phyloP scores from a whole-genome alignment of 2,888 invertebrate species.

The Hyppa rectilinea region DNA sequence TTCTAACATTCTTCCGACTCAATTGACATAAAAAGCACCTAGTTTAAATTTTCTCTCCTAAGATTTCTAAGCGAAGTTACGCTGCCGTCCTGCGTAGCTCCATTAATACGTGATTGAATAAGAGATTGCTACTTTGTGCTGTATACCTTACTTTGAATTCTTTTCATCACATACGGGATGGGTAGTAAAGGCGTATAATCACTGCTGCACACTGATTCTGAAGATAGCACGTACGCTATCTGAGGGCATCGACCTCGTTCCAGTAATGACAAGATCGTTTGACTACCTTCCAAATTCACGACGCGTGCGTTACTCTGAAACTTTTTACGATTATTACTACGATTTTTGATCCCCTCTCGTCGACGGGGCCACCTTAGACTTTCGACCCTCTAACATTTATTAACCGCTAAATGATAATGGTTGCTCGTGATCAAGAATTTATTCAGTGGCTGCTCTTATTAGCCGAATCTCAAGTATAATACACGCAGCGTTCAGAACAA shows the following conservation, averaged over 20 bases:
- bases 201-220: slow-evolving; percentile 63
- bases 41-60: slow-evolving; percentile 42
- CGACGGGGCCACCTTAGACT: slow-evolving; percentile 80
- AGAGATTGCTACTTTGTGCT: slow-evolving; percentile 59
- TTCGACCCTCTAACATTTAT: slow-evolving; percentile 82
- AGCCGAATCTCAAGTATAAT: slow-evolving; percentile 66
- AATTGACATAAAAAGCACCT: slow-evolving; percentile 28
- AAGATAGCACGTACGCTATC: slow-evolving; percentile 73
- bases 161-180: slow-evolving; percentile 58
- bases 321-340: slow-evolving; percentile 88
- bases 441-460: slow-evolving; percentile 74
- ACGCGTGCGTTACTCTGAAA: slow-evolving; percentile 85
- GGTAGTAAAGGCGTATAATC: slow-evolving; percentile 60
- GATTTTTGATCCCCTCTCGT: slow-evolving; percentile 85
- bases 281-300: slow-evolving; percentile 83
- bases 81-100: slow-evolving; percentile 46
- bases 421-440: slow-evolving; percentile 81
- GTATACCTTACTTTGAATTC: slow-evolving; percentile 57
- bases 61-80: slow-evolving; percentile 47
- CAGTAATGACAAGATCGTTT: slow-evolving; percentile 81
- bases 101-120: slow-evolving; percentile 66
- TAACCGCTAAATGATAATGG: slow-evolving; percentile 88
- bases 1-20: slow-evolving; percentile 30
- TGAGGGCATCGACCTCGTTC: slow-evolving; percentile 72
- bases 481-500: slow-evolving; percentile 57